These are phyloP conservation scores for Periophthalmodon schlosseri DNA, from an alignment of 2,113 vertebrate species.

Conservation along the genomic window DNA sequence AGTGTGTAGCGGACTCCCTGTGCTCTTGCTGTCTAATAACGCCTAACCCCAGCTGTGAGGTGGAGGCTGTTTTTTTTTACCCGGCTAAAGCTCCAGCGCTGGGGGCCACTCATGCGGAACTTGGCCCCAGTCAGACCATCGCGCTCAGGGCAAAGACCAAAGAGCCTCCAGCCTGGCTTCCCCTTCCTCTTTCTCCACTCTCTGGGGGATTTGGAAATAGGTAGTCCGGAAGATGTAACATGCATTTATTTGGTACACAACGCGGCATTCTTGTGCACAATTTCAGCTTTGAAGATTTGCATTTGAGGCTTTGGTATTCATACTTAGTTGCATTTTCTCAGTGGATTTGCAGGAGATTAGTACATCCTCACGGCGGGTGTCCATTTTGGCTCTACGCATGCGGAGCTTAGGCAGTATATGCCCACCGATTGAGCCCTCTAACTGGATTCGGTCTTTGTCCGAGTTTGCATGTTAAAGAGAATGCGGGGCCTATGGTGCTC, in stretches of 20 bases:
- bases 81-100: constrained; percentile 77
- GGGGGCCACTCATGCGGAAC: constrained; percentile 78
- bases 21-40: constrained; percentile 77
- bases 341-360: constrained; percentile 14
- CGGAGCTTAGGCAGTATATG: not conserved
- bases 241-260: constrained; percentile 64
- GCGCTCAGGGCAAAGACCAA: constrained; percentile 74
- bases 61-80: constrained; percentile 71
- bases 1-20: constrained; percentile 65
- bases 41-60: constrained; percentile 76
- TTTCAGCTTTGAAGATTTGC: constrained; percentile 13
- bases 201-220: constrained; percentile 68
- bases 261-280: constrained; percentile 37
- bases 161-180: constrained; percentile 75
- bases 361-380: constrained; percentile 10
- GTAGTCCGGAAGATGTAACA: constrained; percentile 67
- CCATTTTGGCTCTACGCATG: constrained; percentile 18
- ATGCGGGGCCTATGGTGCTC: constrained; percentile 14
- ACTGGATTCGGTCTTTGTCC: constrained; percentile 2
- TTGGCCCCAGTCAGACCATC: constrained; percentile 79
- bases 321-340: constrained; percentile 14
- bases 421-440: constrained; percentile 3
- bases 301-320: not conserved
- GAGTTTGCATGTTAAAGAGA: constrained; percentile 4
- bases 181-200: constrained; percentile 52